phyloP scores from a whole-genome alignment of 2,113 vertebrate species.

The Channa maculata region DNA sequence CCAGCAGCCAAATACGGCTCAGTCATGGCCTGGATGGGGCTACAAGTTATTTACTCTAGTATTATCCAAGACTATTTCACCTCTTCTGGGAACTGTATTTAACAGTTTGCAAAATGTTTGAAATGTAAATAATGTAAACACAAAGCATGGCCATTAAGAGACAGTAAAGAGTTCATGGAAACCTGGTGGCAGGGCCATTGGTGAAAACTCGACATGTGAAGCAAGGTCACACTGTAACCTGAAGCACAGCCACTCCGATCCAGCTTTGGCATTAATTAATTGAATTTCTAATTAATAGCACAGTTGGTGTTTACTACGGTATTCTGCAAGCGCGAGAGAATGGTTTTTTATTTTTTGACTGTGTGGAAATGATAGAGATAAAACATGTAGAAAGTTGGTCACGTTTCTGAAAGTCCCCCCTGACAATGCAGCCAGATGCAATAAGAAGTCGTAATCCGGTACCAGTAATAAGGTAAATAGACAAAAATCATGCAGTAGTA shows the following conservation, averaged over 20 bases:
- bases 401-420: conserved; percentile 13
- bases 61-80: conserved; percentile 5
- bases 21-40: conserved; percentile 8
- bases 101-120: conserved; percentile 21
- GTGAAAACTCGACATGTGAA: conserved; percentile 20
- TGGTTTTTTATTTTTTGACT: not conserved
- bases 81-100: conserved; percentile 9
- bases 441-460: conserved; percentile 45
- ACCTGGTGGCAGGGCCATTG: conserved; percentile 13
- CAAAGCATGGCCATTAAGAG: not conserved
- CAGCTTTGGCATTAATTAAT: conserved; percentile 50
- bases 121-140: conserved; percentile 50
- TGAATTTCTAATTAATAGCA: conserved; percentile 59
- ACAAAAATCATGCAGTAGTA: conserved; percentile 69
- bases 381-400: conserved; percentile 25
- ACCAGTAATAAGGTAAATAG: conserved; percentile 52
- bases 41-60: conserved; percentile 4
- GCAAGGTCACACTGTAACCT: conserved; percentile 33
- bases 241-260: conserved; percentile 23
- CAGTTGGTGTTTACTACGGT: conserved; percentile 55
- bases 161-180: conserved; percentile 8
- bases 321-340: conserved; percentile 22
- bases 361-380: conserved; percentile 17
- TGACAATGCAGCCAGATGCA: conserved; percentile 39
- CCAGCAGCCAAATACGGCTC: conserved; percentile 26